These are phyloP conservation scores for Drosophila hawaiiensis DNA, from an alignment of 2,888 invertebrate genomes.

Conservation along the genomic window DNA sequence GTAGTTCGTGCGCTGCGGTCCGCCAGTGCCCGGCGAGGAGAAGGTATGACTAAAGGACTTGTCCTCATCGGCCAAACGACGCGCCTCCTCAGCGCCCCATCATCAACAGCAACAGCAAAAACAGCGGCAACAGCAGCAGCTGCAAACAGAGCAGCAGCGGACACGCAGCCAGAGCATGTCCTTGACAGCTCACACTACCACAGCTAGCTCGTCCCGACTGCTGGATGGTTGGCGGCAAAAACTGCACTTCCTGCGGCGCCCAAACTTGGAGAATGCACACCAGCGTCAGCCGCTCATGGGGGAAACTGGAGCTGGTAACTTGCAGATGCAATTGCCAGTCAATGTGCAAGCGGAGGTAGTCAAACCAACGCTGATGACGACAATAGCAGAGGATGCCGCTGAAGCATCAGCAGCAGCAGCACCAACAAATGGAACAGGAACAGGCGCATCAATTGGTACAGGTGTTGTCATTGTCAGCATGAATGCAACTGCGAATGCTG, in stretches of 20 bases:
- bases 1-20: conserved; percentile 92
- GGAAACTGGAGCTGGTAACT: conserved; percentile 59
- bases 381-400: conserved; percentile 63
- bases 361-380: conserved; percentile 59
- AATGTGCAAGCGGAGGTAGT: conserved; percentile 17
- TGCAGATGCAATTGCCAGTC: conserved; percentile 45
- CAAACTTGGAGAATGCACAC: conserved; percentile 78
- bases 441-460: conserved; percentile 36
- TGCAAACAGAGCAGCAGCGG: conserved; percentile 43
- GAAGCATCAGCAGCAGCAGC: conserved; percentile 53
- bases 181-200: conserved; percentile 12
- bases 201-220: conserved; percentile 40
- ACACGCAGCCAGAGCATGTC: conserved; percentile 64
- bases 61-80: conserved; percentile 81
- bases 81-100: conserved; percentile 81
- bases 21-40: conserved; percentile 90
- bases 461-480: conserved; percentile 74
- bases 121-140: conserved; percentile 46
- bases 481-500: conserved; percentile 55
- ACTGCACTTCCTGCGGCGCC: conserved; percentile 82
- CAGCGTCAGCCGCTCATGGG: conserved; percentile 84
- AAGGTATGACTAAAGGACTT: conserved; percentile 91
- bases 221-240: conserved; percentile 72
- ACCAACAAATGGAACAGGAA: conserved; percentile 42
- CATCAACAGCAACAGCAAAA: conserved; percentile 48